A percentile compares a stretch with the other conserved stretches of the same genome.
Conservation (phyloP, 1,140 invertebrate species). For the Euwallacea similis region DNA sequence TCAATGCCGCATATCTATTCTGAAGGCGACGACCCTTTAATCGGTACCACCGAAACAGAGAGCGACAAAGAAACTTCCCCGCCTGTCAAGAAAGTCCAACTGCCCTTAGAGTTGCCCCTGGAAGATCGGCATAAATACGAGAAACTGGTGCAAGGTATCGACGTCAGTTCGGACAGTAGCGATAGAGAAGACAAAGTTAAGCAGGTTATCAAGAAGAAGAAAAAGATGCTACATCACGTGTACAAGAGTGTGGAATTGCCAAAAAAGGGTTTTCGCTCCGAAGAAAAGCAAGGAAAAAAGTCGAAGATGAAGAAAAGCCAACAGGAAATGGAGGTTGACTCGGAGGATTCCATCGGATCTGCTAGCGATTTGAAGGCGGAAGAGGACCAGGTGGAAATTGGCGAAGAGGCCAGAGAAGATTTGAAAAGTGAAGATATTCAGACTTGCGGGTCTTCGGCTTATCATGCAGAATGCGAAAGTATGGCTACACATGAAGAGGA, state of each 20-base stretch:
- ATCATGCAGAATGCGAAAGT: constrained; percentile 73
- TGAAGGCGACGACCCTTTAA: constrained; percentile 45
- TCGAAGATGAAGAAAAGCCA: constrained; percentile 46
- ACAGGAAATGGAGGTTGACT: constrained; percentile 53
- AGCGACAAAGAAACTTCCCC: constrained; percentile 54
- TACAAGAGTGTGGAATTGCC: constrained; percentile 56
- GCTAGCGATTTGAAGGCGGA: constrained; percentile 68
- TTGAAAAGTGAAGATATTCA: constrained; percentile 64
- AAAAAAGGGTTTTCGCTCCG: constrained; percentile 45
- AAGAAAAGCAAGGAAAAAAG: constrained; percentile 28
- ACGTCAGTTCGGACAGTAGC: constrained; percentile 63
- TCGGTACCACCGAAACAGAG: constrained; percentile 45
- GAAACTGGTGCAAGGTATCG: constrained; percentile 64
- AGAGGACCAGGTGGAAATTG: constrained; percentile 53
- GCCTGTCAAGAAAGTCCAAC: constrained; percentile 61
- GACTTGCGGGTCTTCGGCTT: constrained; percentile 69
- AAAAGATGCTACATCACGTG: constrained; percentile 52
- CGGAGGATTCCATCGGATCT: constrained; percentile 74
- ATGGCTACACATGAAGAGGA: constrained; percentile 67
- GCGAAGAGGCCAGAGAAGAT: constrained; percentile 47
- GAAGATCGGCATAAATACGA: constrained; percentile 75
- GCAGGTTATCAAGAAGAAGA: constrained; percentile 45
- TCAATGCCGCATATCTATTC: constrained; percentile 32
- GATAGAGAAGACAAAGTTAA: constrained; percentile 53
- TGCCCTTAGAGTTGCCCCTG: constrained; percentile 54